Evolutionary conservation across 2,113 vertebrate species (phyloP).

Genomic region (Capra hircus): DNA sequence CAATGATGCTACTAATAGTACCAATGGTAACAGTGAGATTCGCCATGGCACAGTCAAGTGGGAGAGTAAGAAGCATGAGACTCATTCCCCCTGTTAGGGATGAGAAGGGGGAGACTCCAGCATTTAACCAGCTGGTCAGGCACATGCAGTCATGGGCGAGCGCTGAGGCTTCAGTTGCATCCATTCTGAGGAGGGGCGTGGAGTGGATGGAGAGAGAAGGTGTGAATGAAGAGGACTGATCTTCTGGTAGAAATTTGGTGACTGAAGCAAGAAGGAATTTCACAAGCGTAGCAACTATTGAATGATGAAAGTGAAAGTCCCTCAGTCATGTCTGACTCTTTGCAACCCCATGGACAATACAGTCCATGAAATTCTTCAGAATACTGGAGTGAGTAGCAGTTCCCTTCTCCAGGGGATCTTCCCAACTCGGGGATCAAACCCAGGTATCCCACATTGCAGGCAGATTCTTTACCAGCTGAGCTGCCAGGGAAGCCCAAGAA

Average conservation of each 20-base stretch:
- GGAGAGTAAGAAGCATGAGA: accelerated
- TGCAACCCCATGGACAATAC: neutral
- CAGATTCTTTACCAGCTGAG: neutral
- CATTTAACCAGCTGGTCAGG: neutral
- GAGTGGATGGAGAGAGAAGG: no score
- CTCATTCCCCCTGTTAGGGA: neutral
- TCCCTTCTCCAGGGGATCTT: neutral
- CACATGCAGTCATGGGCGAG: accelerated
- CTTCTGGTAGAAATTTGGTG: accelerated
- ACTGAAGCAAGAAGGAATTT: neutral
- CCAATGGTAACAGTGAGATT: accelerated
- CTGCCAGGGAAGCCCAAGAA: neutral
- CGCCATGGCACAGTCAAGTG: accelerated
- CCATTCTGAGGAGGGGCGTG: accelerated
- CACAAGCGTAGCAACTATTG: accelerated
- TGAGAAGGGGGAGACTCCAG: neutral
- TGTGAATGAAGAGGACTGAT: accelerated
- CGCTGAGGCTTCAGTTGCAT: accelerated
- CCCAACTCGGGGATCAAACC: neutral
- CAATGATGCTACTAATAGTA: accelerated
- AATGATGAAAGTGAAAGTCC: neutral
- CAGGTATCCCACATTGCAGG: neutral
- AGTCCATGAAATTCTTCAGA: neutral
- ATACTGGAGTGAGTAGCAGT: neutral
- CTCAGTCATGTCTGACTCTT: neutral